Evolutionary conservation across 2,888 invertebrate species (phyloP).

Genomic region (Macrosoma leucophasiata): DNA sequence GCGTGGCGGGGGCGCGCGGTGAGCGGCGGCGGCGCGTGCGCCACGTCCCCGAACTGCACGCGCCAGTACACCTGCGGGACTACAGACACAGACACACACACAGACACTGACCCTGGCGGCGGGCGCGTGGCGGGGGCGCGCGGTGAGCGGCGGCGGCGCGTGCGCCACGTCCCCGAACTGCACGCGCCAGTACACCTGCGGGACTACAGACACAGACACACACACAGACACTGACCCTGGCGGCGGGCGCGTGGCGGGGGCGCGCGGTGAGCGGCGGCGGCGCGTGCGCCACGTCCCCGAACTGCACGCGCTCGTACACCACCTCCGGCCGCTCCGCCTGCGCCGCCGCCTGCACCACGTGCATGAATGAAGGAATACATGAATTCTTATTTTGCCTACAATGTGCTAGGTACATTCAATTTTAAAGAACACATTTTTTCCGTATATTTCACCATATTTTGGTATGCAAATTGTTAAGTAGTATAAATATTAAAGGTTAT

Average conservation of each 20-base stretch:
- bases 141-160: too few species aligned
- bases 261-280: conserved; percentile 77
- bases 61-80: conserved; percentile 69
- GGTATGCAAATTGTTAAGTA: too few species aligned
- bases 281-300: conserved; percentile 84
- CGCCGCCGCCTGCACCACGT: conserved; percentile 6
- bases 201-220: too few species aligned
- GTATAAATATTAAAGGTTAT: too few species aligned
- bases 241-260: too few species aligned
- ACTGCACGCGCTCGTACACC: conserved; percentile 78
- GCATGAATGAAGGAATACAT: neutral
- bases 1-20: conserved; percentile 67
- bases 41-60: conserved; percentile 84
- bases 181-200: conserved; percentile 66
- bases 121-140: too few species aligned
- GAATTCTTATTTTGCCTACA: too few species aligned
- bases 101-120: too few species aligned
- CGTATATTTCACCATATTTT: too few species aligned
- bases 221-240: conserved; percentile 61
- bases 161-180: conserved; percentile 85
- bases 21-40: conserved; percentile 82
- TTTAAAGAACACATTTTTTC: too few species aligned
- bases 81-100: too few species aligned
- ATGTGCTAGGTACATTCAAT: too few species aligned
- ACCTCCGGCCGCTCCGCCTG: conserved; percentile 40